These are phyloP conservation scores for Salvelinus alpinus DNA, from an alignment of 2,113 vertebrate species.

Conservation along the genomic window DNA sequence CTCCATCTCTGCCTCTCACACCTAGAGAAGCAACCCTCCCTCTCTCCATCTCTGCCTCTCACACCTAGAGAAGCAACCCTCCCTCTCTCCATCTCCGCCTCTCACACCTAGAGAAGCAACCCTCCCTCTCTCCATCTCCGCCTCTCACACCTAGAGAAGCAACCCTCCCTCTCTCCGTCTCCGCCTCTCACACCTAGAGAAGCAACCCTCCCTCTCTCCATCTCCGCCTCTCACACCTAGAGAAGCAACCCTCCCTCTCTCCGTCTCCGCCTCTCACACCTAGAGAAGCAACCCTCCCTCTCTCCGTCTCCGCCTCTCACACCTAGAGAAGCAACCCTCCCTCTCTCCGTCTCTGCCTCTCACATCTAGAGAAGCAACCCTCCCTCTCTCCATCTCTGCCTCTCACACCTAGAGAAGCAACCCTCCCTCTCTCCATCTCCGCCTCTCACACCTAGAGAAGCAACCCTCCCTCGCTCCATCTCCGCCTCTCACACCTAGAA, in stretches of 20 bases:
- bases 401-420: background rate
- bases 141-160: background rate
- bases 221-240: constrained; percentile 26
- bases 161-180: background rate
- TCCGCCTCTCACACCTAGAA: background rate
- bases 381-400: background rate
- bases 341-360: background rate
- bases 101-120: background rate
- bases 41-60: no score
- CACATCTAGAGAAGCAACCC: background rate
- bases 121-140: background rate
- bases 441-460: background rate
- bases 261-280: background rate
- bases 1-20: constrained; percentile 29
- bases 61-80: background rate
- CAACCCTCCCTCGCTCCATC: background rate
- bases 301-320: no score
- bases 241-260: no score
- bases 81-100: background rate
- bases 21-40: no score
- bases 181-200: background rate
- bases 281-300: background rate
- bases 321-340: background rate
- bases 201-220: background rate
- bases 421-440: background rate